phyloP scores from a whole-genome alignment of 2,888 invertebrate species.

The Eurois occulta region DNA sequence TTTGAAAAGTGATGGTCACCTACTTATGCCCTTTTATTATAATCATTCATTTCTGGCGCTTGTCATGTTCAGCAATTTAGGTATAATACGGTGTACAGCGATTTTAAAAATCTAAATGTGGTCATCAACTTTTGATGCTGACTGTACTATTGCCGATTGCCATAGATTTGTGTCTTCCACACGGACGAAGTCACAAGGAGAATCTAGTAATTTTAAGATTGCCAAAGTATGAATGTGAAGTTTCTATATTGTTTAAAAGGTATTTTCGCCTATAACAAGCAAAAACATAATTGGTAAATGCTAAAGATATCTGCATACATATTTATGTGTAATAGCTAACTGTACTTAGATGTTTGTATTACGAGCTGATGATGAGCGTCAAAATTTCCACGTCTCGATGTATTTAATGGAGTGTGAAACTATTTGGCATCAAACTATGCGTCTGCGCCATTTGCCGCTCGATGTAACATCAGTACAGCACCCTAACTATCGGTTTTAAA shows the following conservation, averaged over 20 bases:
- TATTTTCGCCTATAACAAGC: too few relatives aligned
- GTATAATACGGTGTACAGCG: too few relatives aligned
- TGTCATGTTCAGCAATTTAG: too few relatives aligned
- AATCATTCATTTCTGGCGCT: too few relatives aligned
- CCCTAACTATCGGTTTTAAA: conserved; percentile 29
- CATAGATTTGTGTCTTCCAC: too few relatives aligned
- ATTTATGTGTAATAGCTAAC: not conserved
- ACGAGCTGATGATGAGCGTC: conserved; percentile 17
- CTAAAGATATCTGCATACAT: not conserved
- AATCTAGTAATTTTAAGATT: not conserved
- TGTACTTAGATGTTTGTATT: not conserved
- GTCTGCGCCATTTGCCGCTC: conserved; percentile 35
- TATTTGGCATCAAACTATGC: conserved; percentile 45
- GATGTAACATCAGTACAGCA: conserved; percentile 11
- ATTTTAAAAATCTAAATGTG: too few relatives aligned
- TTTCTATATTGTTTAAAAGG: not conserved
- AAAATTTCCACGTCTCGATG: conserved; percentile 37
- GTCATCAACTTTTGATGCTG: too few relatives aligned
- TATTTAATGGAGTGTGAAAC: conserved; percentile 45
- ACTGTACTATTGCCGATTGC: too few relatives aligned
- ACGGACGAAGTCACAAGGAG: not conserved
- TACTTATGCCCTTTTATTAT: too few relatives aligned
- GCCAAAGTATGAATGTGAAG: not conserved
- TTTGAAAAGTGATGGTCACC: too few relatives aligned
- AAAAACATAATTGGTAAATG: too few relatives aligned